Evolutionary conservation across 2,888 invertebrate species (phyloP), one percentile per base, ranked within the genome.

Genomic region (Brenthis hecate): DNA sequence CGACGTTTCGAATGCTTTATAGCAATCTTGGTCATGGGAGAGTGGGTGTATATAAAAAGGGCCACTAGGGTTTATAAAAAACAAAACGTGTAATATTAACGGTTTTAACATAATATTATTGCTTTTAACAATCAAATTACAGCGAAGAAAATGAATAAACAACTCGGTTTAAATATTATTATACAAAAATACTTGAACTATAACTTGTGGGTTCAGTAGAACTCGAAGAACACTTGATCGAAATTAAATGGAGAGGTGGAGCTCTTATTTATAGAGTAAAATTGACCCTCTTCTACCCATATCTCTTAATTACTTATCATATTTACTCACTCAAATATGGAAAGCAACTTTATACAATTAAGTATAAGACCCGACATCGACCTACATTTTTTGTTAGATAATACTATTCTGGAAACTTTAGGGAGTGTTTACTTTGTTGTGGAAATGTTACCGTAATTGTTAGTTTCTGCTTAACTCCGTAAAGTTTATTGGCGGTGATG

Each of bases 191-290:
- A 43, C 8, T 43, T 43, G 36, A 1, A 8, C 11, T 43, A 36
- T 60, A 60, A 50, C 50, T 50, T 50, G 50, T 5, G 32, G 13
- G 36, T 43, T 43, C 60, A 60, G 50, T 32, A 16, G 28, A 60
- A 60, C 28, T 13, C 50, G 60, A 50, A 60, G 32, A 60, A 50
- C 16, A 60, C 60, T 60, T 60, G 50, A 60, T 50, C 50, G 60
- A 60, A 60, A 60, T 60, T 60, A 48, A 48, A 60, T 60, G 50
- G 50, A 50, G 60, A 60, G 13, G 28, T 48, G 50, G 48, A 23
- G 50, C 60, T 32, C 48, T 60, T 50, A 8, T 50, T n/a, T 13
- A 32, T n/a, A 50, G 32, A n/a, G 50, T 13, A 28, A 48, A 50
- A 50, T 60, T 60, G 3, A 60, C 28, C n/a, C 50, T 60, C n/a